Percentiles rank a stretch among this genome's conserved stretches.
Conservation (phyloP, 2,888 invertebrate genomes). For the Mycalesis mineus region DNA sequence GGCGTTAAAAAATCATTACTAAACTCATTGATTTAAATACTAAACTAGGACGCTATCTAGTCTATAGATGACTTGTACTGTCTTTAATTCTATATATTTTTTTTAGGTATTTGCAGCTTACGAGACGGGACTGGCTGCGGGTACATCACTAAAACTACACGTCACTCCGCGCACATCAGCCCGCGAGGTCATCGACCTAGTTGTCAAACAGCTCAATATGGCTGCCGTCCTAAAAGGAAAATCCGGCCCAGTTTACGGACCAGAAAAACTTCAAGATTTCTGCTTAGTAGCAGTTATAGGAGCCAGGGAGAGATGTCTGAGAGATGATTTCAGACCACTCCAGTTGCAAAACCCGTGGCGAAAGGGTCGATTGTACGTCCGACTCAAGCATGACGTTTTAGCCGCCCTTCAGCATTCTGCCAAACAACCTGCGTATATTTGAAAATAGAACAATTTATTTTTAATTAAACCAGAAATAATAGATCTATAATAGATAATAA, state of each 20-base stretch:
- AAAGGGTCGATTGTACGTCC: slow-evolving; percentile 93
- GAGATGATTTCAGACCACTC: slow-evolving; percentile 96
- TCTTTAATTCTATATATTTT: slow-evolving; percentile 3
- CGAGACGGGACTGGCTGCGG: slow-evolving; percentile 94
- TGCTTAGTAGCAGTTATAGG: slow-evolving; percentile 97
- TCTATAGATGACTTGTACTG: no score
- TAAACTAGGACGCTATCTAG: no score
- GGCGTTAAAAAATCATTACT: no score
- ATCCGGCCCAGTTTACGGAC: slow-evolving; percentile 90
- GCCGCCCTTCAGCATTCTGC: slow-evolving; percentile 93
- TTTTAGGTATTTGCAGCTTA: slow-evolving; percentile 96
- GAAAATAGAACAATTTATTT: slow-evolving; percentile 37
- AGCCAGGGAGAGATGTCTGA: slow-evolving; percentile 92
- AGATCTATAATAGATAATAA: slow-evolving; percentile 8
- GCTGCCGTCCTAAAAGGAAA: slow-evolving; percentile 91
- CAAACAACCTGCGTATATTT: slow-evolving; percentile 85
- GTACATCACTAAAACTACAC: slow-evolving; percentile 95
- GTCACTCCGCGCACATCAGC: slow-evolving; percentile 96
- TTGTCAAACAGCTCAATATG: slow-evolving; percentile 97
- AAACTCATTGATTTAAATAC: no score
- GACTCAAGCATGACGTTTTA: slow-evolving; percentile 92
- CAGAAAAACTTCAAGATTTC: slow-evolving; percentile 91
- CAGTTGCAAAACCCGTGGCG: slow-evolving; percentile 97
- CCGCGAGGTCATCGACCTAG: slow-evolving; percentile 95
- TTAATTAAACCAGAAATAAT: slow-evolving; percentile 21